Base-by-base conservation (phyloP, 2,888 invertebrate species). In the Serrognathus titanus region DNA sequence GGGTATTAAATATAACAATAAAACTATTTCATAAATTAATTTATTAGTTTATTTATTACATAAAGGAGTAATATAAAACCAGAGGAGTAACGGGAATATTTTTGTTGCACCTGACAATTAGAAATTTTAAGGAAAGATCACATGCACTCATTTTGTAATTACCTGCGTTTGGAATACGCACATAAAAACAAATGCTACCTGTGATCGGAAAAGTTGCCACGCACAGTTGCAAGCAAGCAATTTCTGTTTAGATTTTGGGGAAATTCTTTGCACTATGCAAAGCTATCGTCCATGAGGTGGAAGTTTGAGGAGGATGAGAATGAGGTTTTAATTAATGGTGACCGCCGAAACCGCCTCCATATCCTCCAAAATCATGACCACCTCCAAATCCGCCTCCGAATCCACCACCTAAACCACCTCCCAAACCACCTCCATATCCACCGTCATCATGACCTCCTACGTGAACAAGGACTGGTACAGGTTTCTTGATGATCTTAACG, bases 401-500 rank as follows among this genome's bases (percentile, higher is more conserved):
- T n/a, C 47, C 48, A 3, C 51, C 41, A 10, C 51, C 51, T 1
- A 51, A 48, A 12, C 50, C 50, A 11, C 51, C 16, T 9, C 50
- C 45, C 35, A 55, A 51, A 11, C 51, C 45, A 10, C 48, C 20
- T 8, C 51, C 51, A 37, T 55, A 54, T 9, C 48, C 51, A n/a
- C 43, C 55, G 35, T 48, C 52, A 41, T 48, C 58, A 47, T 52
- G 45, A 35, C 51, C 55, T 40, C 51, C 51, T 46, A 47, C 47
- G 8, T 51, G 48, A 16, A 58, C 49, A 39, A 49, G 45, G 38
- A 58, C 53, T 13, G 48, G 52, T 6, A 58, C 58, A 36, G 58
- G 58, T 55, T 58, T 58, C 55, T 58, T 58, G 9, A 58, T 52
- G 38, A 54, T 41, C 48, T 49, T 38, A 4, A 55, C 55, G 52